Percentiles rank a stretch among this genome's conserved stretches.
These are phyloP conservation scores for Cloeon dipterum DNA, from an alignment of 2,888 invertebrate genomes.

Conservation along the genomic window DNA sequence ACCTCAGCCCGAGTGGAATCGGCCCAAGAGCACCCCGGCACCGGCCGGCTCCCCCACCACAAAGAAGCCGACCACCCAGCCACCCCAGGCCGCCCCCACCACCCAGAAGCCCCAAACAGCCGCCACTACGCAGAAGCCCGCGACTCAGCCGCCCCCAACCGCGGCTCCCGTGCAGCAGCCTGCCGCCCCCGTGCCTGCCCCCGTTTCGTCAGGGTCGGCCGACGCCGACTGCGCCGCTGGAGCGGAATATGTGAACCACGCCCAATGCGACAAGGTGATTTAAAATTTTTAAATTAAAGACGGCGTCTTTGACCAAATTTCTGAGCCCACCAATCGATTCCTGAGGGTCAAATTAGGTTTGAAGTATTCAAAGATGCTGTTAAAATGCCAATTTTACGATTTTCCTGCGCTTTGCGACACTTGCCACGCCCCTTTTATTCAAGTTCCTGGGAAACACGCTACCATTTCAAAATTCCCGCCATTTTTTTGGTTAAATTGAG, in stretches of 20 bases:
- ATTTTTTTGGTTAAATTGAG: no score
- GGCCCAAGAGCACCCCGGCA: constrained; percentile 44
- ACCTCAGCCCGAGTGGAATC: constrained; percentile 68
- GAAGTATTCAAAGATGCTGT: no score
- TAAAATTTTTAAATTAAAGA: not conserved
- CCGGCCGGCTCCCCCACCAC: constrained; percentile 11
- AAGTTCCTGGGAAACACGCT: no score
- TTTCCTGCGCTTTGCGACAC: no score
- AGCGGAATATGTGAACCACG: constrained; percentile 28
- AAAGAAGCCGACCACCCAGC: constrained; percentile 10
- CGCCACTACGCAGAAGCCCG: constrained; percentile 6
- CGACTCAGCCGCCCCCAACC: constrained; percentile 1
- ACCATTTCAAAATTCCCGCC: no score
- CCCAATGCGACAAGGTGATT: constrained; percentile 30
- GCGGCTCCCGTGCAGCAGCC: not conserved
- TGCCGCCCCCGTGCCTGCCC: not conserved
- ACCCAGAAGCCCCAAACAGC: constrained; percentile 7
- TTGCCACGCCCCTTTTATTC: no score
- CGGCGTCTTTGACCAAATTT: no score
- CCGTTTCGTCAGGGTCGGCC: not conserved
- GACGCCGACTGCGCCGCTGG: constrained; percentile 3
- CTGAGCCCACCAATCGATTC: no score
- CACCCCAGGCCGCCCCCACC: constrained; percentile 13
- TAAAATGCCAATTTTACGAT: no score
- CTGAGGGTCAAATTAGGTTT: no score